Conservation (phyloP, 2,113 vertebrate genomes). For the Cryptomyrus ogoouensis region DNA sequence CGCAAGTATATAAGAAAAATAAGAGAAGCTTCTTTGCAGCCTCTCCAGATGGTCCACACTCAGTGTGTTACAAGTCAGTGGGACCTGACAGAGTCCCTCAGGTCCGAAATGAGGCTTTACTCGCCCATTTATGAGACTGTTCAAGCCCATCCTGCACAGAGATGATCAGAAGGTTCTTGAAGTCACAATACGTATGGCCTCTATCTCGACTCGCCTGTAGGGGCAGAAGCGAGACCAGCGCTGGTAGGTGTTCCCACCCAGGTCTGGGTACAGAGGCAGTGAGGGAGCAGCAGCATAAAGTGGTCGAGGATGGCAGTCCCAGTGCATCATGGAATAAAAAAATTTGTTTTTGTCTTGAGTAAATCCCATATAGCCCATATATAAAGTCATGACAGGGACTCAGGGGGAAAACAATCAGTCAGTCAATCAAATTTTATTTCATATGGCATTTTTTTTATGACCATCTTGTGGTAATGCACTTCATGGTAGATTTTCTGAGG, state of each 20-base stretch:
- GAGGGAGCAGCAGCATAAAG: not conserved
- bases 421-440: constrained; percentile 1
- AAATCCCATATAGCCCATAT: not conserved
- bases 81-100: not conserved
- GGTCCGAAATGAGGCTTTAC: not conserved
- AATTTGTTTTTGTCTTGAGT: not conserved
- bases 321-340: not conserved
- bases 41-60: not conserved
- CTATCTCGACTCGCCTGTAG: not conserved
- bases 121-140: not conserved
- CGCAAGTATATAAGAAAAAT: not conserved
- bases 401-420: not conserved
- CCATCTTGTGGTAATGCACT: not conserved
- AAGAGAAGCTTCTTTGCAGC: not conserved
- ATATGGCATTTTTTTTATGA: not conserved
- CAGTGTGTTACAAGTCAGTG: not conserved
- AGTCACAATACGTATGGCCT: not conserved
- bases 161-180: not conserved
- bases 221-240: not conserved
- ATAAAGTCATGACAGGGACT: not conserved
- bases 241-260: not conserved
- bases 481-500: not conserved
- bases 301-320: not conserved
- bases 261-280: not conserved
- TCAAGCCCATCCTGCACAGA: not conserved